A percentile compares a stretch with the other conserved stretches of the same genome.
Evolutionary conservation across 1,140 invertebrate species (phyloP).

Genomic region (Lepidurus apus): DNA sequence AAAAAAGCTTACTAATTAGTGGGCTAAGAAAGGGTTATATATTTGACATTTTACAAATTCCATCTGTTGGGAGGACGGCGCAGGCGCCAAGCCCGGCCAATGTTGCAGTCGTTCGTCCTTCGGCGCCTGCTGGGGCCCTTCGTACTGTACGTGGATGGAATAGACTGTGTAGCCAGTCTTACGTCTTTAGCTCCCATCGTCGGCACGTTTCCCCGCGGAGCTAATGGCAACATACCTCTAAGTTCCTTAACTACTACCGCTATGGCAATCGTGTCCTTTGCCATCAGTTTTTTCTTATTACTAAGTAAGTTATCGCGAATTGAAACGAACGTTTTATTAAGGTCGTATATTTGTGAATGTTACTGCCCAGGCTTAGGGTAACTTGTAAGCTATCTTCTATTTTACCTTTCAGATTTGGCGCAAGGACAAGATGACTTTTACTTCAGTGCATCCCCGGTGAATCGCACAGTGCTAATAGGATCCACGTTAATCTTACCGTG

Average conservation of each 20-base stretch:
- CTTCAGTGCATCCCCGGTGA: constrained; percentile 24
- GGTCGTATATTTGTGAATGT: too few relatives aligned
- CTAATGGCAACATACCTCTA: background rate
- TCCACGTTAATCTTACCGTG: constrained; percentile 13
- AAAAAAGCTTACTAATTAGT: too few relatives aligned
- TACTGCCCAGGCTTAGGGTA: background rate
- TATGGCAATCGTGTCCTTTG: background rate
- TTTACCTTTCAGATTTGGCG: background rate
- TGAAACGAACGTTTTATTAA: too few relatives aligned
- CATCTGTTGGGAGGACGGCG: background rate
- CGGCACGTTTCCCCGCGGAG: background rate
- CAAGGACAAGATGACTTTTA: constrained; percentile 29
- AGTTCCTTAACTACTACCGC: background rate
- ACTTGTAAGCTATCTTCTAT: background rate
- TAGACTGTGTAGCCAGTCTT: background rate
- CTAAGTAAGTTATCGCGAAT: constrained; percentile 17
- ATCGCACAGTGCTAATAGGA: constrained; percentile 19
- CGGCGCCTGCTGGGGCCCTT: background rate
- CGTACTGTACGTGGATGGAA: too few relatives aligned
- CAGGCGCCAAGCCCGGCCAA: background rate
- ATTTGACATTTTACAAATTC: too few relatives aligned
- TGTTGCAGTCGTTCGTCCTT: background rate
- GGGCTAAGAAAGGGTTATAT: too few relatives aligned
- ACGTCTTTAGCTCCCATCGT: background rate
- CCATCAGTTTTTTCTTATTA: background rate